Base-by-base conservation (phyloP, 2,113 vertebrate genomes). In the Furnarius figulus region DNA sequence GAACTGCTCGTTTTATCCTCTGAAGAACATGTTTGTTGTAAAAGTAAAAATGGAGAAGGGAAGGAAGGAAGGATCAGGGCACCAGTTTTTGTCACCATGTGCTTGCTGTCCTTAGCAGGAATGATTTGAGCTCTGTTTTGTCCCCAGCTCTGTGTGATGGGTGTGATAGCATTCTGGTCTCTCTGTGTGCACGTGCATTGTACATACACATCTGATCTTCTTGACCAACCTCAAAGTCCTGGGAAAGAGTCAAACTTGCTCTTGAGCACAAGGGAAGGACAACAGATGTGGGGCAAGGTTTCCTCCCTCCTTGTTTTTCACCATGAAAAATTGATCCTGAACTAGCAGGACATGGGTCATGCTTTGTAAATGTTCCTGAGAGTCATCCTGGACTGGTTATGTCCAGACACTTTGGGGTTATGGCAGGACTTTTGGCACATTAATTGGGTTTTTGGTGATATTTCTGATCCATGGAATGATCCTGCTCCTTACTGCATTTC, bases 381-480 rank as follows among this genome's bases (percentile, higher is more conserved):
- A 62, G 62, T 42, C 4, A 1, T 63, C 66, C 66, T 49, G 20
- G 52, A 3, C 49, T 50, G 42, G 39, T 81, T 46, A 1, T 52
- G 61, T 76, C 42, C 61, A 44, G 71, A 65, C 17, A 10, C 30
- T 71, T 37, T 6, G 52, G 76, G 52, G 39, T 85, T 58, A 27
- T 4, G 18, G 73, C 75, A 86, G 70, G 72, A 52, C 13, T 91
- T 66, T 24, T 65, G 46, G 53, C 73, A 30, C 7, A 65, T 75
- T 77, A 46, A n/a, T n/a, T 25, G 24, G 4, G 61, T 3, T 40
- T 90, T 85, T n/a, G 22, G 44, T 75, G 85, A 63, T 67, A 12
- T 75, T 59, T n/a, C 35, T 47, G 82, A 4, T 47, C 3, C 0
- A 0, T 14, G 67, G 30, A 55, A 19, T 0, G 0, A 55, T 42